phyloP scores from a whole-genome alignment of 2,113 vertebrate species.

The Leucopsar rothschildi region DNA sequence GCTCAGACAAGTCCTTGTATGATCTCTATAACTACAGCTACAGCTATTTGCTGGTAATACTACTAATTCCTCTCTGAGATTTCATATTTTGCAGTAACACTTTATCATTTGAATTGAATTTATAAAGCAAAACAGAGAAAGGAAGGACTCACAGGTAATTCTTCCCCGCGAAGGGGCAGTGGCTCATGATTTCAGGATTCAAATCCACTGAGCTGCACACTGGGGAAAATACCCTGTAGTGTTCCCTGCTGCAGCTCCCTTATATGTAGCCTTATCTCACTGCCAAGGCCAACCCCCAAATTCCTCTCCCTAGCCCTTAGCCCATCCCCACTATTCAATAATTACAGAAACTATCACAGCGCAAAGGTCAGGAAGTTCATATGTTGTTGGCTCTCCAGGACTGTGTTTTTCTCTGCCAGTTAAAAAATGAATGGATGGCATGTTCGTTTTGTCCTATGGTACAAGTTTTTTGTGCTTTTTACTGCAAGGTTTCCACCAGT shows the following conservation, averaged over 20 bases:
- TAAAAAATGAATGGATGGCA: background rate
- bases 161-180: conserved; percentile 84
- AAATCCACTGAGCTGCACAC: background rate
- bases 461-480: background rate
- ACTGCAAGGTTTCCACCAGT: background rate
- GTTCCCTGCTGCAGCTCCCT: background rate
- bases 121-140: background rate
- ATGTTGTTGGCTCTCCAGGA: background rate
- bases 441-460: background rate
- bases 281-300: conserved; percentile 48
- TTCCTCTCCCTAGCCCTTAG: background rate
- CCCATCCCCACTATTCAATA: background rate
- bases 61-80: background rate
- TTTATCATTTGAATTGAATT: background rate
- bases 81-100: background rate
- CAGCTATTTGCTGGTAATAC: background rate
- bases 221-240: background rate
- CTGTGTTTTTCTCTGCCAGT: background rate
- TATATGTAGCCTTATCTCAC: conserved; percentile 56
- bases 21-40: background rate
- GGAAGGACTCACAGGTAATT: conserved; percentile 78
- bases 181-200: conserved; percentile 78
- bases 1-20: background rate
- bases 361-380: conserved; percentile 1
- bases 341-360: background rate